phyloP scores from a whole-genome alignment of 2,888 invertebrate species.

The Listrodromus nycthemerus region DNA sequence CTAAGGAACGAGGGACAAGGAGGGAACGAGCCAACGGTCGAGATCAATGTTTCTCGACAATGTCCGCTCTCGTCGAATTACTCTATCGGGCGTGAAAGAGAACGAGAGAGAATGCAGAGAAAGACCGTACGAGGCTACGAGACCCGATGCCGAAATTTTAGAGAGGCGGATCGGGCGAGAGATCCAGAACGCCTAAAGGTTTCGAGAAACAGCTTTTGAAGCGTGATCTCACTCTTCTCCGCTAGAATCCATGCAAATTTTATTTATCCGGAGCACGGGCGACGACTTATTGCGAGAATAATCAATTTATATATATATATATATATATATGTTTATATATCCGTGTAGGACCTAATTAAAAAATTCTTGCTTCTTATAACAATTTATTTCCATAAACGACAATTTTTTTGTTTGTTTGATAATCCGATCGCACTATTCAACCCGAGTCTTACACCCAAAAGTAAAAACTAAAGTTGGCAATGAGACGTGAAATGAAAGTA shows the following conservation, averaged over 20 bases:
- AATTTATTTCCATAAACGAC: too few relatives aligned
- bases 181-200: constrained; percentile 31
- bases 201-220: constrained; percentile 43
- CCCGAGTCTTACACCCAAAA: too few relatives aligned
- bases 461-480: too few relatives aligned
- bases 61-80: constrained; percentile 33
- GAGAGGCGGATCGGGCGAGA: constrained; percentile 34
- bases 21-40: constrained; percentile 67
- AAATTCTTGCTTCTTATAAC: too few relatives aligned
- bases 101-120: constrained; percentile 31
- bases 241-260: not conserved
- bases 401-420: too few relatives aligned
- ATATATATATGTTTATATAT: too few relatives aligned
- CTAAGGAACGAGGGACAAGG: constrained; percentile 61
- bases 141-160: constrained; percentile 34
- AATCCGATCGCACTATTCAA: too few relatives aligned
- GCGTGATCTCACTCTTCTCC: constrained; percentile 39
- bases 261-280: not conserved
- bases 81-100: not conserved
- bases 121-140: constrained; percentile 7
- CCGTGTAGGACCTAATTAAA: not conserved
- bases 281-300: not conserved
- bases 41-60: constrained; percentile 36
- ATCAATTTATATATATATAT: not conserved
- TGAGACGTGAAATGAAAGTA: too few relatives aligned